A percentile compares a stretch with the other conserved stretches of the same genome.
phyloP scores from a whole-genome alignment of 1,140 invertebrate species.

The Anadara kagoshimensis region DNA sequence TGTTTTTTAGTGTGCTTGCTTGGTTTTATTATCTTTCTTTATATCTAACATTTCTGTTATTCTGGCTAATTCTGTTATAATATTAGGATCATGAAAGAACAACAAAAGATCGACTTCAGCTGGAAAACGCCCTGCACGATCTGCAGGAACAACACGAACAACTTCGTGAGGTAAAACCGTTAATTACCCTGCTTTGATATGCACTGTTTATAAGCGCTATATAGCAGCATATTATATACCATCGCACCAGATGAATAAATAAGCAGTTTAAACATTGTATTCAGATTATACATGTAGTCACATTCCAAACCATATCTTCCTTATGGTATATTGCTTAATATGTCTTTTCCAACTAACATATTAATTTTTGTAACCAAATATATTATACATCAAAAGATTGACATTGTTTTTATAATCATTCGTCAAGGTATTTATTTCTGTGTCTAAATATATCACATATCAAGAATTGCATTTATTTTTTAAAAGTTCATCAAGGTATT shows the following conservation, averaged over 20 bases:
- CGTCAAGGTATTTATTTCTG: background rate
- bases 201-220: too few relatives aligned
- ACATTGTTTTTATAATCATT: background rate
- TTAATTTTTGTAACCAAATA: background rate
- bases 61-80: conserved; percentile 8
- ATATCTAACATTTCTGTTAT: conserved; percentile 1
- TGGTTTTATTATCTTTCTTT: background rate
- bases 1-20: background rate
- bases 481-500: background rate
- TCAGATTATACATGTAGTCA: too few relatives aligned
- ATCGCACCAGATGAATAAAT: too few relatives aligned
- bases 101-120: conserved; percentile 52
- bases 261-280: too few relatives aligned
- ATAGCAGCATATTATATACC: too few relatives aligned
- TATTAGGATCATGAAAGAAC: conserved; percentile 60
- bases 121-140: conserved; percentile 60
- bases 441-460: background rate
- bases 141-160: conserved; percentile 60
- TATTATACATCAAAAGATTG: background rate
- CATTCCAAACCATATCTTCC: too few relatives aligned
- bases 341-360: too few relatives aligned
- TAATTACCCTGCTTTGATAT: too few relatives aligned
- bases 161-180: conserved; percentile 55
- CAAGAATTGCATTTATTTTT: background rate
- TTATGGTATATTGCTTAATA: too few relatives aligned